Evolutionary conservation across 2,888 invertebrate genomes (phyloP).

Genomic region (Trimorus sp.): DNA sequence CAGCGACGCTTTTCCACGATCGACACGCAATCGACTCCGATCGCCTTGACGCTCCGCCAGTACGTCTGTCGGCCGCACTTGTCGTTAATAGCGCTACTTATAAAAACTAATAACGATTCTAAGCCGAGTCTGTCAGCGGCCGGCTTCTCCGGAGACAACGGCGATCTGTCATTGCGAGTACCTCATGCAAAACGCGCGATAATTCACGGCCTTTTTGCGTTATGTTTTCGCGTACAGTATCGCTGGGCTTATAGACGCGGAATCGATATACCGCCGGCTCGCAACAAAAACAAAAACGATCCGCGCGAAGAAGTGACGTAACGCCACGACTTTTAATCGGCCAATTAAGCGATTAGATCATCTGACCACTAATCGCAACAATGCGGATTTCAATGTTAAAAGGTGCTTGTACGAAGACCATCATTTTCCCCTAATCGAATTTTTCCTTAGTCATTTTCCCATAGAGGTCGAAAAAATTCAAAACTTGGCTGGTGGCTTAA

Average conservation of each 20-base stretch:
- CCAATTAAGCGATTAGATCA: slow-evolving; percentile 35
- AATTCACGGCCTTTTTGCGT: neutral
- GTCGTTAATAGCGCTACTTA: slow-evolving; percentile 23
- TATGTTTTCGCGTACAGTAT: neutral
- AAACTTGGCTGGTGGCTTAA: too few species aligned
- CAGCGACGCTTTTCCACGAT: too few species aligned
- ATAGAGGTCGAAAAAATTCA: too few species aligned
- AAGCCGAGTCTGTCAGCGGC: slow-evolving; percentile 15
- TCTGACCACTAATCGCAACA: neutral
- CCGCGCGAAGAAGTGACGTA: neutral
- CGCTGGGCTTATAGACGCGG: neutral
- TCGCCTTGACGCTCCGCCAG: too few species aligned
- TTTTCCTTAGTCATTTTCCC: too few species aligned
- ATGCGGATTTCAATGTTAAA: too few species aligned
- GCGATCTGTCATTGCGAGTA: slow-evolving; percentile 27
- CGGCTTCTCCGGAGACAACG: slow-evolving; percentile 9
- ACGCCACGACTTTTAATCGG: slow-evolving; percentile 20
- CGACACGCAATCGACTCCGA: too few species aligned
- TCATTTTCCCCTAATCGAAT: too few species aligned
- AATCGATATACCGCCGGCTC: neutral
- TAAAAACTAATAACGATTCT: slow-evolving; percentile 26
- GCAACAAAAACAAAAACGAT: neutral
- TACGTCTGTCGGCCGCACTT: too few species aligned
- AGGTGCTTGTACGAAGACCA: neutral
- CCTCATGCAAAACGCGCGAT: slow-evolving; percentile 19